Evolutionary conservation across 2,113 vertebrate genomes (phyloP), one percentile per base, ranked within the genome.

Genomic region (Pimephales promelas): DNA sequence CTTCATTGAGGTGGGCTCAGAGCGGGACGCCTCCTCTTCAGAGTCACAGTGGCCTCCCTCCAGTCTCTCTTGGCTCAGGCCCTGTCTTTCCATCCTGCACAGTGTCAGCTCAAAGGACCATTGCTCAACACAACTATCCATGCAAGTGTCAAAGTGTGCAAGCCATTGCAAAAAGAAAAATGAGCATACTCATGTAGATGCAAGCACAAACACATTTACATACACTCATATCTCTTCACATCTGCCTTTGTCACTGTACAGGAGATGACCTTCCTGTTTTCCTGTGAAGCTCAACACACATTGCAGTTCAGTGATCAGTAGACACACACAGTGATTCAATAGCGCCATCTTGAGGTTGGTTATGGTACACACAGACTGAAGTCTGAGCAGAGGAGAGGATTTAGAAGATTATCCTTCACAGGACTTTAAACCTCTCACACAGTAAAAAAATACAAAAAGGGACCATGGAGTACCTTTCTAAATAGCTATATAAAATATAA

Each of bases 11-110:
- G 16, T 64, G 40, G 40, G 73, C 59, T 85, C 64, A 28, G 43
- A 59, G 52, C 47, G 13, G 49, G 52, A 77, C 54, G 56, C 31
- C 76, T 54, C 74, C 72, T 84, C 47, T 78, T 62, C 74, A 85
- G 80, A 59, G 86, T 87, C 81, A 85, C 61, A 28, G 57, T 80
- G 81, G 76, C 81, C 43, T 61, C 75, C 74, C 72, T 87, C 83
- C 83, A 85, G 81, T 61, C 73, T 70, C 49, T 86, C 36, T 85
- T 90, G 89, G 88, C 89, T 84, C 77, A 81, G 43, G 77, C 45
- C 43, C 20, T 22, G 45, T 83, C 82, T 90, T 90, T 90, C 90
- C 90, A 87, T 80, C 81, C 87, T 90, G 90, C 54, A 72, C 82
- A 86, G 66, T 84, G 82, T 90, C 88, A 89, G 76, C 1, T 52